A percentile compares a stretch with the other conserved stretches of the same genome.
Conservation (phyloP, 2,113 vertebrate genomes). For the Gobio gobio region DNA sequence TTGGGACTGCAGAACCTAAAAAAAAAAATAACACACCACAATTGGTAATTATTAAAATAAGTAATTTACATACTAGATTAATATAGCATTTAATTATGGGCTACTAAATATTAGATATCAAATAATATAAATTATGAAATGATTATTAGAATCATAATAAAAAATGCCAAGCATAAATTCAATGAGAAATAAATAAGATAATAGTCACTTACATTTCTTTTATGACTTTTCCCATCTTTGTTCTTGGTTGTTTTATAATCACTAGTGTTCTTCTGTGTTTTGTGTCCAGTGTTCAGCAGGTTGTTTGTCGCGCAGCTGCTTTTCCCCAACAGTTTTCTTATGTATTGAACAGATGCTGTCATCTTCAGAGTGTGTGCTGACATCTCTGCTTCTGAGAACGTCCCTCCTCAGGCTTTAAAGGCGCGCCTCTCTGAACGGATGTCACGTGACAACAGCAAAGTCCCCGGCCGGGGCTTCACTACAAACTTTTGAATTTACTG, state of each 20-base stretch:
- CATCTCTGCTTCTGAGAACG: not conserved
- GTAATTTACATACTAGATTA: not conserved
- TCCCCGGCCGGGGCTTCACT: slow-evolving; percentile 31
- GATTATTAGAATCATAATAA: not conserved
- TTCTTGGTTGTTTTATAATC: not conserved
- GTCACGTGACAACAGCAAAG: slow-evolving; percentile 47
- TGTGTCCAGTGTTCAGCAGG: slow-evolving; percentile 31
- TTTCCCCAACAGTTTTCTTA: slow-evolving; percentile 49
- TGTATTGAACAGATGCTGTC: slow-evolving; percentile 36
- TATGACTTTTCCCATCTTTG: not conserved
- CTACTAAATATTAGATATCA: not conserved
- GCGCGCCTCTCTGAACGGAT: not conserved
- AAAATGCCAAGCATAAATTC: not conserved
- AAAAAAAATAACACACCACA: not conserved
- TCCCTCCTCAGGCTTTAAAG: not conserved
- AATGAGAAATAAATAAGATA: not conserved
- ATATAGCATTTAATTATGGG: not conserved
- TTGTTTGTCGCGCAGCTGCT: slow-evolving; percentile 29
- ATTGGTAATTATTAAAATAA: not conserved
- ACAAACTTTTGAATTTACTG: slow-evolving; percentile 33
- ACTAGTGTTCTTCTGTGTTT: slow-evolving; percentile 19
- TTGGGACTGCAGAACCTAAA: not conserved
- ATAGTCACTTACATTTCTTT: not conserved
- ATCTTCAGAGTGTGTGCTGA: not conserved
- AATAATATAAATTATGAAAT: not conserved